Evolutionary conservation across 2,888 invertebrate species (phyloP).

Genomic region (Cataglyphis cursor): DNA sequence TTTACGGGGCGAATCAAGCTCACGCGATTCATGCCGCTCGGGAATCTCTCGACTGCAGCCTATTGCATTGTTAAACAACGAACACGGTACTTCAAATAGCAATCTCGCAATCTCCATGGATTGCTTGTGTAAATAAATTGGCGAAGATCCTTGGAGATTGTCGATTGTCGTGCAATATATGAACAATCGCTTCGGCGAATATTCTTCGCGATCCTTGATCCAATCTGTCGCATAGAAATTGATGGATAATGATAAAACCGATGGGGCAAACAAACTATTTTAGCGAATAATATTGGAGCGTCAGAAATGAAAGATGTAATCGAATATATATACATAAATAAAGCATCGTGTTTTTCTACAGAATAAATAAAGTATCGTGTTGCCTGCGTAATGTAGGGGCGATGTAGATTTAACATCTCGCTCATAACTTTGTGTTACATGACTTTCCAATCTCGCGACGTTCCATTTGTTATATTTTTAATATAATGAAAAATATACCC

Average conservation of each 20-base stretch:
- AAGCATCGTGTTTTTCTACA: constrained; percentile 24
- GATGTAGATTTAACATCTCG: constrained; percentile 32
- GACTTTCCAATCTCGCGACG: constrained; percentile 19
- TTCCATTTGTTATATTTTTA: constrained; percentile 34
- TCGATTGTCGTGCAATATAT: constrained; percentile 26
- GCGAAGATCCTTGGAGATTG: constrained; percentile 28
- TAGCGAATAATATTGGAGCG: constrained; percentile 1
- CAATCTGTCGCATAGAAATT: neutral
- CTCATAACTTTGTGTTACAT: constrained; percentile 29
- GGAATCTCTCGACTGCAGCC: constrained; percentile 40
- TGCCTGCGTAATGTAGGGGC: constrained; percentile 3
- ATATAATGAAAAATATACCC: neutral
- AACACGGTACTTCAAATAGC: constrained; percentile 2
- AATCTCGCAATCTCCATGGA: constrained; percentile 23
- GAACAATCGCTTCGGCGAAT: constrained; percentile 13
- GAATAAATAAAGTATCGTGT: constrained; percentile 42
- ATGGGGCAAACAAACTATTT: neutral
- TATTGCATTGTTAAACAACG: constrained; percentile 52
- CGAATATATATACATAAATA: constrained; percentile 26
- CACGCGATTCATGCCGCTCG: constrained; percentile 49
- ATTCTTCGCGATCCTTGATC: constrained; percentile 2
- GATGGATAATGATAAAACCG: neutral
- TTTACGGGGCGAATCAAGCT: constrained; percentile 48
- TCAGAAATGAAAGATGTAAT: constrained; percentile 28
- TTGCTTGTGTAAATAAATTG: constrained; percentile 40